Evolutionary conservation across 2,113 vertebrate genomes (phyloP), one percentile per base, ranked within the genome.

Genomic region (Lanius collurio): DNA sequence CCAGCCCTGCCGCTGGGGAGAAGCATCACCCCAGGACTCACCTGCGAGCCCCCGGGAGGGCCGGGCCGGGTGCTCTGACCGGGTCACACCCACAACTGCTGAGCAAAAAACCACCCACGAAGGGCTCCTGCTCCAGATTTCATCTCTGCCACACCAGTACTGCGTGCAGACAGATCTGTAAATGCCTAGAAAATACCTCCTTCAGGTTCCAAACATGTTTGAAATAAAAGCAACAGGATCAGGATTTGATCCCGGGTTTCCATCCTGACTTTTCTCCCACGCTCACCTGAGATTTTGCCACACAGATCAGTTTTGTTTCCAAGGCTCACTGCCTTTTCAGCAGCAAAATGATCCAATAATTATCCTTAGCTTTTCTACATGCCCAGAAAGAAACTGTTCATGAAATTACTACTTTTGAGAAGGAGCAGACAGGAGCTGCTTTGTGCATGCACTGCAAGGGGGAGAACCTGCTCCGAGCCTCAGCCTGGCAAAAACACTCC

Each of bases 371-470:
- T 87, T 60, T 62, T 13, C 18, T 28, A 13, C 2, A 0, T 16
- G 21, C 18, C 65, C 70, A 37, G 50, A 57, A 52, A 31, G 35
- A 7, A 24, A 28, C 28, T 6, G 13, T 15, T 31, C 8, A 6
- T 1, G 13, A 53, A 74, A n/a, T 57, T 11, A 9, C 3, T 6
- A 1, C 8, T 22, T 69, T 6, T 20, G 31, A 46, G 65, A 35
- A 78, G 55, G 65, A 67, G 30, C 46, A 49, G 55, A 3, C 14
- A 35, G 79, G 37, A 63, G 50, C 31, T 60, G 42, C 35, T 39
- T 26, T 69, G 17, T 24, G 55, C 33, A 2, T 10, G 44, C 27
- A 2, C 44, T 44, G 59, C 68, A 13, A 0, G 1, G 44, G 24
- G n/a, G 9, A 59, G 83, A 74, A n/a, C 1, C 65, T 49, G 62